A percentile compares a stretch with the other conserved stretches of the same genome.
phyloP scores from a whole-genome alignment of 2,888 invertebrate genomes.

The Atherix ibis region DNA sequence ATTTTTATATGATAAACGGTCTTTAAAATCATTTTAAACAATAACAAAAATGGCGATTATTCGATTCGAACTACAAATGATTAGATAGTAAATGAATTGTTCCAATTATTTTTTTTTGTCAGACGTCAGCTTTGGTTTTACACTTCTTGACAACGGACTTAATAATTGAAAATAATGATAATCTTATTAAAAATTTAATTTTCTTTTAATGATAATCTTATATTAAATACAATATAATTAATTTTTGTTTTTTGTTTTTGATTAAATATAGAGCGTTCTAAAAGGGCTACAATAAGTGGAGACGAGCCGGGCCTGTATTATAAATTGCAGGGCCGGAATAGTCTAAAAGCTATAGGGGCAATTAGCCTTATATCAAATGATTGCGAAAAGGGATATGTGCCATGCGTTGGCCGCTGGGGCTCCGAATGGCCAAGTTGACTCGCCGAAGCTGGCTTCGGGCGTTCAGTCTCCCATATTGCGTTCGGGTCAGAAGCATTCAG shows the following conservation, averaged over 20 bases:
- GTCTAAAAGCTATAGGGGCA: conserved; percentile 32
- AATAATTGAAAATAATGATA: no score
- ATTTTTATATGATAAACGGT: no score
- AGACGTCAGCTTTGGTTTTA: no score
- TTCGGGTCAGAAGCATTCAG: conserved; percentile 11
- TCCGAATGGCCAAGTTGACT: conserved; percentile 97
- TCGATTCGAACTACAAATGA: no score
- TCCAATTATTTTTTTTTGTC: no score
- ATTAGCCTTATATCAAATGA: conserved; percentile 31
- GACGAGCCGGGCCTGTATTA: conserved; percentile 46
- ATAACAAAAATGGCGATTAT: no score
- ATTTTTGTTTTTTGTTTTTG: conserved; percentile 24
- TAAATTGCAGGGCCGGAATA: conserved; percentile 38
- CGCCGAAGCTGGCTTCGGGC: conserved; percentile 45
- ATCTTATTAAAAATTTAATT: no score
- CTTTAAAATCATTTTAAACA: no score
- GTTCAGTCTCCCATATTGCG: conserved; percentile 26
- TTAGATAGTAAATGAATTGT: no score
- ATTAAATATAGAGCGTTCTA: conserved; percentile 56
- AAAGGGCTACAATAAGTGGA: conserved; percentile 45
- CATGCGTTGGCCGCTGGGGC: conserved; percentile 80
- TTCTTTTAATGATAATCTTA: no score
- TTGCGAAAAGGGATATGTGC: conserved; percentile 46
- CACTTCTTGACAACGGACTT: no score
- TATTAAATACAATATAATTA: no score